Percentiles rank a stretch among this genome's conserved stretches.
Evolutionary conservation across 2,888 invertebrate genomes (phyloP).

Genomic region (Lepidocyrtoides sp.): DNA sequence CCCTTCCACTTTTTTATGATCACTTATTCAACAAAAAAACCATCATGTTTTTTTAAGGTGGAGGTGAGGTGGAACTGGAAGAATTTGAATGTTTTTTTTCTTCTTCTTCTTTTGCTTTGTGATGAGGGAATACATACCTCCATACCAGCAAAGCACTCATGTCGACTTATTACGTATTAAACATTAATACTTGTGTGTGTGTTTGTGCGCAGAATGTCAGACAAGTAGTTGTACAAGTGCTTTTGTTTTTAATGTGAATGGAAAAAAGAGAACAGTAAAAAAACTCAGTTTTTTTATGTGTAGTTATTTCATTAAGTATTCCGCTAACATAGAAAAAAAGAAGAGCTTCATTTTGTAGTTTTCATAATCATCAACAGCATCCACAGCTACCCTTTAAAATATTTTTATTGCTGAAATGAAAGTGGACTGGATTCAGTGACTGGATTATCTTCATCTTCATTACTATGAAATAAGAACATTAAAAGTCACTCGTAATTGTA

Average conservation of each 20-base stretch:
- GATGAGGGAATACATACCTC: too few relatives aligned
- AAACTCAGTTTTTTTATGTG: too few relatives aligned
- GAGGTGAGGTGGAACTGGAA: background rate
- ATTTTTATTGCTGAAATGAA: slow-evolving; percentile 27
- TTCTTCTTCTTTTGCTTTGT: too few relatives aligned
- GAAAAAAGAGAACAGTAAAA: too few relatives aligned
- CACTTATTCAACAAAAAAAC: slow-evolving; percentile 31
- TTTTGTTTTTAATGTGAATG: too few relatives aligned
- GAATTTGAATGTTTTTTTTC: too few relatives aligned
- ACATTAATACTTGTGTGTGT: too few relatives aligned
- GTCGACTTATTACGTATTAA: too few relatives aligned
- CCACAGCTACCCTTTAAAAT: background rate
- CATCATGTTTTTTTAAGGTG: background rate
- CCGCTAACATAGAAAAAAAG: slow-evolving; percentile 26
- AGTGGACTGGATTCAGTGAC: background rate
- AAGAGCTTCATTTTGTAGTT: too few relatives aligned
- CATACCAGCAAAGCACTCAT: too few relatives aligned
- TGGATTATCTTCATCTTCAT: background rate
- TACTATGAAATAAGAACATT: background rate
- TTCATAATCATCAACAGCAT: background rate
- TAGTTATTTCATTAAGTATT: slow-evolving; percentile 21
- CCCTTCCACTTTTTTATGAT: slow-evolving; percentile 8
- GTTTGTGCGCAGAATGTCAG: too few relatives aligned
- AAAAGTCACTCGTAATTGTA: slow-evolving; percentile 42
- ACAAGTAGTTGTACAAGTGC: too few relatives aligned